These are phyloP conservation scores for Garra rufa DNA, from an alignment of 2,113 vertebrate species.

Conservation along the genomic window DNA sequence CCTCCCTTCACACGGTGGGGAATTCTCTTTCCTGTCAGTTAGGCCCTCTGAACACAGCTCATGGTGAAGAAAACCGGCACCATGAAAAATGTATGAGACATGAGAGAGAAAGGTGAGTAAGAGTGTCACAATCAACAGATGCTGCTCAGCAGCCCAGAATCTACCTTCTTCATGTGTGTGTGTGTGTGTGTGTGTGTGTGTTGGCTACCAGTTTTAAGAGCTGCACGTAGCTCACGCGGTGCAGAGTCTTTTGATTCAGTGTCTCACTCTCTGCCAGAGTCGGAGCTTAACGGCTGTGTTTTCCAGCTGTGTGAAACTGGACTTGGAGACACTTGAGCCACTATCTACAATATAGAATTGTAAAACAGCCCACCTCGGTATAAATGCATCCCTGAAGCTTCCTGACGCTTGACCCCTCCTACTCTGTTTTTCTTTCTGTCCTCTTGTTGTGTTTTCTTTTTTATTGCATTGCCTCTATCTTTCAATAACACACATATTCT, in stretches of 20 bases:
- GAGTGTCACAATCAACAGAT: slow-evolving; percentile 65
- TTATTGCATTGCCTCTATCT: neutral
- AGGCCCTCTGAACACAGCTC: slow-evolving; percentile 55
- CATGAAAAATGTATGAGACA: slow-evolving; percentile 71
- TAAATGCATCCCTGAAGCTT: slow-evolving; percentile 5
- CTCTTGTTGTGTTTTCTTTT: neutral
- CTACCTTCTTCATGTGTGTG: slow-evolving; percentile 31
- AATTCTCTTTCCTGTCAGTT: slow-evolving; percentile 37
- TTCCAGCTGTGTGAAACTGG: slow-evolving; percentile 43
- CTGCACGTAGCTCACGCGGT: slow-evolving; percentile 56
- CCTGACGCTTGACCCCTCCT: neutral
- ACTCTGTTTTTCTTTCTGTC: neutral
- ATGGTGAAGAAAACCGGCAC: slow-evolving; percentile 49
- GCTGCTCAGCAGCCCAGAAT: slow-evolving; percentile 59
- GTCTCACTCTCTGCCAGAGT: slow-evolving; percentile 11
- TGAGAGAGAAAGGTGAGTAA: slow-evolving; percentile 60
- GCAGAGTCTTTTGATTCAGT: slow-evolving; percentile 51
- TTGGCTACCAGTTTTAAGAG: slow-evolving; percentile 26
- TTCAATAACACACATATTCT: neutral
- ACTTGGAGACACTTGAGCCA: neutral
- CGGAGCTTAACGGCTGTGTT: slow-evolving; percentile 6
- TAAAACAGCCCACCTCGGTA: neutral
- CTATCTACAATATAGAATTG: slow-evolving; percentile 3
- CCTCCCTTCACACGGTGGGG: slow-evolving; percentile 17
- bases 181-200: slow-evolving; percentile 51